Conservation (phyloP, 2,797 vertebrate species). For the Alectoris magna region DNA sequence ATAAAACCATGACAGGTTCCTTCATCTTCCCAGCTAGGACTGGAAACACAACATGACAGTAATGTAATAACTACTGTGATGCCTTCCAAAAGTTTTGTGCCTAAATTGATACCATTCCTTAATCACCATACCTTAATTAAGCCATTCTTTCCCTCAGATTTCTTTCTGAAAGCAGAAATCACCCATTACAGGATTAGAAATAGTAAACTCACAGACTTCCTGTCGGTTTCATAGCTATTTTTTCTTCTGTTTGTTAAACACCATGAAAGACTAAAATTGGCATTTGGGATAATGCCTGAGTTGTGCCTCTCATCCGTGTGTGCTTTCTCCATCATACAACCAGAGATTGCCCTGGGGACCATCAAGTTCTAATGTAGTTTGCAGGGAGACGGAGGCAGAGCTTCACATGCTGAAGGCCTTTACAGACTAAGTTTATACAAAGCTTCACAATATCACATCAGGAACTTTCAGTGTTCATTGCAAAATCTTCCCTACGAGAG, state of each 20-base stretch:
- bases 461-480: neutral
- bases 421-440: neutral
- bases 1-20: too few relatives aligned
- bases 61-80: neutral
- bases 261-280: too few relatives aligned
- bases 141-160: neutral
- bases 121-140: neutral
- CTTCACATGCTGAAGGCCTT: neutral
- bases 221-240: neutral
- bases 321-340: too few relatives aligned
- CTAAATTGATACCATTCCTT: neutral
- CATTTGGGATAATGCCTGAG: neutral
- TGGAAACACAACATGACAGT: neutral
- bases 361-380: neutral
- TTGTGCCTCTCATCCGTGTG: neutral
- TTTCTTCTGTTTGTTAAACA: neutral
- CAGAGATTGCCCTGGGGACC: neutral
- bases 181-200: neutral
- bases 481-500: neutral
- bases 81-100: neutral
- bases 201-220: neutral
- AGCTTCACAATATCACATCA: neutral
- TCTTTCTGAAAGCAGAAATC: neutral
- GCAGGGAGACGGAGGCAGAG: neutral
- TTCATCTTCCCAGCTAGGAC: neutral